Evolutionary conservation across 2,113 vertebrate species (phyloP).

Genomic region (Marcusenius ussheri): DNA sequence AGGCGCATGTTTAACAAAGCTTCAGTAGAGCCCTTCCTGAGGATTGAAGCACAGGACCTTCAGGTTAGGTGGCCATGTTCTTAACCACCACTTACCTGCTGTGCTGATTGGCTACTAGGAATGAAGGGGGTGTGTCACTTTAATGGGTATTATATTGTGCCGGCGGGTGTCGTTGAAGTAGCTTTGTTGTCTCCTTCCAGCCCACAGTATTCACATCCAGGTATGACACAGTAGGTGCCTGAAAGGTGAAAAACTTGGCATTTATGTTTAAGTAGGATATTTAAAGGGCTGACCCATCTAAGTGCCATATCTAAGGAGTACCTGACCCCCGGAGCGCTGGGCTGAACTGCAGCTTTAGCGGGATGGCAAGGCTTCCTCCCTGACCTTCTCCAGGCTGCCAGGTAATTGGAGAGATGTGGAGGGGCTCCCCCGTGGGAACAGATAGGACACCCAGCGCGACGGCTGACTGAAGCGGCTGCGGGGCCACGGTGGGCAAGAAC

Average conservation of each 20-base stretch:
- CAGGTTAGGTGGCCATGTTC: background rate
- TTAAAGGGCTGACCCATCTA: constrained; percentile 5
- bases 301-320: background rate
- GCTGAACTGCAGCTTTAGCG: background rate
- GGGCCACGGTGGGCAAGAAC: background rate
- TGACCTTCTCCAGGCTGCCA: constrained; percentile 23
- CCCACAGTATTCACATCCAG: background rate
- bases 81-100: background rate
- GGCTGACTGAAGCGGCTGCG: constrained; percentile 27
- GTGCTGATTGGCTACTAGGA: background rate
- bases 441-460: constrained; percentile 32
- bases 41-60: background rate
- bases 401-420: constrained; percentile 34
- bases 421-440: constrained; percentile 38
- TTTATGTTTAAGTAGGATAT: background rate
- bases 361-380: background rate
- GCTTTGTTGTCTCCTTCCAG: background rate
- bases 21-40: background rate
- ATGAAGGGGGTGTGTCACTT: background rate
- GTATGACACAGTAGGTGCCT: background rate
- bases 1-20: background rate
- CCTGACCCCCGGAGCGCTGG: background rate
- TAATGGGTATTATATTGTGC: background rate
- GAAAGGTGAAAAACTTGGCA: background rate
- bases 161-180: background rate